Conservation (phyloP, 2,888 invertebrate species). For the Serrognathus titanus region DNA sequence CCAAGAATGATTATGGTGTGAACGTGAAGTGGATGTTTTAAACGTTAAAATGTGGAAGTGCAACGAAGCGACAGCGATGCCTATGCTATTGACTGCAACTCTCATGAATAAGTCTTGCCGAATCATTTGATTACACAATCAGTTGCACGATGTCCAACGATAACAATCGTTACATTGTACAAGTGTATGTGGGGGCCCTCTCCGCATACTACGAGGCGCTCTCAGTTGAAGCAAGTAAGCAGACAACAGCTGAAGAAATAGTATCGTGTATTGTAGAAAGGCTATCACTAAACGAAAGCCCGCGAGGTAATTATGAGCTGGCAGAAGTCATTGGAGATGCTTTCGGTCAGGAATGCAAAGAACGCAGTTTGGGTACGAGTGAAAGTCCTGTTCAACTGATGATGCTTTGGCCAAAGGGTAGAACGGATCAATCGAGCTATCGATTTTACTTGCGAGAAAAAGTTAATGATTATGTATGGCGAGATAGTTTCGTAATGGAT, state of each 20-base stretch:
- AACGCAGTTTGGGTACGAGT: slow-evolving; percentile 76
- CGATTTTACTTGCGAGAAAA: slow-evolving; percentile 87
- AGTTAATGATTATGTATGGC: slow-evolving; percentile 80
- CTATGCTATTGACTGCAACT: neutral
- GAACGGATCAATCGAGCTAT: slow-evolving; percentile 55
- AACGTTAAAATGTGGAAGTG: neutral
- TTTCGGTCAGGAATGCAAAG: slow-evolving; percentile 87
- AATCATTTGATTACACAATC: slow-evolving; percentile 34
- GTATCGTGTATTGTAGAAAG: slow-evolving; percentile 83
- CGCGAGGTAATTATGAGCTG: slow-evolving; percentile 69
- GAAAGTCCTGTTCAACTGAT: slow-evolving; percentile 81
- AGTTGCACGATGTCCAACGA: slow-evolving; percentile 58
- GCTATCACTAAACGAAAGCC: slow-evolving; percentile 57
- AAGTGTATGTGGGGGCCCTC: slow-evolving; percentile 87
- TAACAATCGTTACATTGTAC: slow-evolving; percentile 68
- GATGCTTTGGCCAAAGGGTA: slow-evolving; percentile 75
- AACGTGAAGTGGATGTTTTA: neutral
- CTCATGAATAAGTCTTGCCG: neutral
- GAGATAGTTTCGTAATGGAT: slow-evolving; percentile 84
- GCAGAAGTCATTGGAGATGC: slow-evolving; percentile 86
- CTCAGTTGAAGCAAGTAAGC: slow-evolving; percentile 87
- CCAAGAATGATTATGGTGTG: neutral
- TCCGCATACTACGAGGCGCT: slow-evolving; percentile 86
- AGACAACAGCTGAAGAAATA: slow-evolving; percentile 88
- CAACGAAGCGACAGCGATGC: neutral